Conservation (phyloP, 2,888 invertebrate species). For the Heliconius sara region DNA sequence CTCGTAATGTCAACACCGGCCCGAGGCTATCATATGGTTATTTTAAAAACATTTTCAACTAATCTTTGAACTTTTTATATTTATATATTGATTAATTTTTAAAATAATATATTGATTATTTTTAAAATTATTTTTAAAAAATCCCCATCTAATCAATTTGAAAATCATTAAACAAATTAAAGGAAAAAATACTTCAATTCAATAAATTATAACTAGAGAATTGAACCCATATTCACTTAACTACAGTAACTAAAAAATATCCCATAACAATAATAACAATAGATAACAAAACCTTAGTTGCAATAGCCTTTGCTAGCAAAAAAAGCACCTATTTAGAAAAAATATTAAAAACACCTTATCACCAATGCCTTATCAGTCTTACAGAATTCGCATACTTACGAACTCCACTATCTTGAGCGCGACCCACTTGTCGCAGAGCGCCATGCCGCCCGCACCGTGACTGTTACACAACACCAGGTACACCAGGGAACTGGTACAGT, state of each 20-base stretch:
- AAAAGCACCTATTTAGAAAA: not conserved
- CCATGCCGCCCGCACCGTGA: conserved; percentile 62
- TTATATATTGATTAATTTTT: not conserved
- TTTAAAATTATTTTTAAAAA: too few relatives aligned
- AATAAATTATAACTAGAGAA: not conserved
- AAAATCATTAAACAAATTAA: not conserved
- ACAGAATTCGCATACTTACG: conserved; percentile 62
- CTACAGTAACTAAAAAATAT: too few relatives aligned
- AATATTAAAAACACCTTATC: not conserved
- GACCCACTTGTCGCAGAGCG: conserved; percentile 83
- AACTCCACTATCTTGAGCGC: conserved; percentile 82
- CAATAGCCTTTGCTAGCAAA: not conserved
- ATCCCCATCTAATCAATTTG: too few relatives aligned
- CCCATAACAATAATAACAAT: not conserved
- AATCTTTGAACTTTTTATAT: not conserved
- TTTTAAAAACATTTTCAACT: conserved; percentile 13
- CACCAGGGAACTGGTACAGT: not conserved
- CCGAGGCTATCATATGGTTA: conserved; percentile 30
- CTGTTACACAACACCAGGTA: conserved; percentile 47
- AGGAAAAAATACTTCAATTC: not conserved
- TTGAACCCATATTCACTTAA: not conserved
- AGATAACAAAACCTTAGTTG: not conserved
- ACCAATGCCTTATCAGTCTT: not conserved
- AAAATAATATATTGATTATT: not conserved
- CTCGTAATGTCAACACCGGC: conserved; percentile 42